Conservation (phyloP, 2,797 vertebrate genomes). For the Monodelphis domestica region DNA sequence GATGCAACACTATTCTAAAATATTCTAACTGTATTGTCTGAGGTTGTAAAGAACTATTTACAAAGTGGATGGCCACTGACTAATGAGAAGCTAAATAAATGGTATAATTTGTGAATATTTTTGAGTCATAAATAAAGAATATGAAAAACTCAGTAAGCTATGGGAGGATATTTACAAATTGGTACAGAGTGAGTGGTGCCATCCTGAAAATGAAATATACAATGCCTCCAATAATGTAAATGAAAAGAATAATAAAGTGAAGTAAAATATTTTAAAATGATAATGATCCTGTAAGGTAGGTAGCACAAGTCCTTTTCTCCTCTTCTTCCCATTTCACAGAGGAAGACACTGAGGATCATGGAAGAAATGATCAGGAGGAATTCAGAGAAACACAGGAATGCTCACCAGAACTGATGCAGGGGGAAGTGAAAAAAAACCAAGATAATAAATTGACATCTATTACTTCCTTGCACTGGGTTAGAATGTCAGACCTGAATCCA, state of each 20-base stretch:
- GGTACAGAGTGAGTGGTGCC: background rate
- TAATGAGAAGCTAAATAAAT: background rate
- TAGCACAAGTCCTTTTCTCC: background rate
- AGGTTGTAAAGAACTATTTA: background rate
- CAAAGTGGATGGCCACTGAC: background rate
- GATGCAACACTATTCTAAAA: background rate
- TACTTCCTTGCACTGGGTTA: background rate
- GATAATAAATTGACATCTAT: background rate
- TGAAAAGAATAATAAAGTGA: background rate
- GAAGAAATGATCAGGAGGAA: background rate
- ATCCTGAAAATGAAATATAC: background rate
- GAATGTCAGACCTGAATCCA: background rate
- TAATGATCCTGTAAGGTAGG: background rate
- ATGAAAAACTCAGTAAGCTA: background rate
- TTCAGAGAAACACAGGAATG: background rate
- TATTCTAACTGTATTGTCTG: background rate
- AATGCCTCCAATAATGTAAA: background rate
- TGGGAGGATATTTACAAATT: background rate
- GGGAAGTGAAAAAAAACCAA: background rate
- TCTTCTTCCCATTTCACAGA: background rate
- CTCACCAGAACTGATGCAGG: background rate
- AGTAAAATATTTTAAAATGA: background rate
- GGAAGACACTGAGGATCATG: background rate
- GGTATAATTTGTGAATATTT: background rate
- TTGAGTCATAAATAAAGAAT: background rate